Percentiles rank a stretch among this genome's conserved stretches.
Evolutionary conservation across 2,797 vertebrate genomes (phyloP).

Genomic region (Numenius phaeopus): DNA sequence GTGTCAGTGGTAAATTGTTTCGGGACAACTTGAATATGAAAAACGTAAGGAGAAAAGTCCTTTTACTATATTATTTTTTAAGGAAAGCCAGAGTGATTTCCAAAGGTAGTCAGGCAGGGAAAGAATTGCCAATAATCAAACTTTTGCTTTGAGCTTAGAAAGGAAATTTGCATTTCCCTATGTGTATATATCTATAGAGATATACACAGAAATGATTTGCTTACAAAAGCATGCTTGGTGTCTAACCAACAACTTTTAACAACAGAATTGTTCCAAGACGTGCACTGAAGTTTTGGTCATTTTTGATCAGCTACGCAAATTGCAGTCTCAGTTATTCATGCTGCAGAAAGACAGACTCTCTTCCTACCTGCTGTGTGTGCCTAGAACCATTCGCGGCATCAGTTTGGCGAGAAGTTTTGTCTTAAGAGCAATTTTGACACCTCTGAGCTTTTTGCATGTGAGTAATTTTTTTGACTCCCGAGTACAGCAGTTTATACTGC

Average conservation of each 20-base stretch:
- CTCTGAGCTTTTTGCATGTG: background rate
- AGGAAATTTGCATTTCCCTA: background rate
- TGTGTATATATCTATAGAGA: background rate
- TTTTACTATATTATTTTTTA: background rate
- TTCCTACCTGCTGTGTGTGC: background rate
- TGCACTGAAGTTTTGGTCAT: background rate
- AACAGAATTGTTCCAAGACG: background rate
- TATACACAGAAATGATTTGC: background rate
- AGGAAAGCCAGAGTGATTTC: conserved; percentile 35
- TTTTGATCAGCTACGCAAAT: background rate
- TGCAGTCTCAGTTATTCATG: background rate
- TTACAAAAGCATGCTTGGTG: background rate
- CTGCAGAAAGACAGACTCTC: background rate
- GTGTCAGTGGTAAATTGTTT: background rate
- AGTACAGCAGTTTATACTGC: background rate
- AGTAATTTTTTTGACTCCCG: background rate
- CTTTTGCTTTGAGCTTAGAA: background rate
- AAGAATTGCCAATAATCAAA: background rate
- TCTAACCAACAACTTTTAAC: background rate
- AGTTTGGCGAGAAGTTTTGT: background rate
- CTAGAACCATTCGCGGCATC: background rate
- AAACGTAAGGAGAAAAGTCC: background rate
- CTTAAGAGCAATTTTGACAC: background rate
- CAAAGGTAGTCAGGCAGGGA: background rate
- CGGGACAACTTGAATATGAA: background rate